Evolutionary conservation across 2,113 vertebrate species (phyloP).

Genomic region (Pseudopodoces humilis): DNA sequence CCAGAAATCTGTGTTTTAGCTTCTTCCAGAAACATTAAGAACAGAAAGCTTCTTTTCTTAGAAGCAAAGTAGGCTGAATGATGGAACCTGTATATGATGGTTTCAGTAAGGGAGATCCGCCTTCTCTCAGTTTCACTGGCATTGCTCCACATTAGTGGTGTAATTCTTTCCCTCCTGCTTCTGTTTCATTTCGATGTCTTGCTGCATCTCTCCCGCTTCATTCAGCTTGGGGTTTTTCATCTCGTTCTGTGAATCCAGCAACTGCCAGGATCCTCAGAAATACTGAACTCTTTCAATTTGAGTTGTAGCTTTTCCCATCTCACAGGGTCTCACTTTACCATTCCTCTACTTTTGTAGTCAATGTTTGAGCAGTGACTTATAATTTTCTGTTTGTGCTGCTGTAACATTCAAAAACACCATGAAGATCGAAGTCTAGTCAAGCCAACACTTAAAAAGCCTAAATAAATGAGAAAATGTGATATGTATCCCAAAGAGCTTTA

Average conservation of each 20-base stretch:
- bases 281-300: rapidly evolving
- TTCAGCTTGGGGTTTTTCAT: neutral
- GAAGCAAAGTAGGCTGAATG: neutral
- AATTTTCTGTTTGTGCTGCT: neutral
- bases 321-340: neutral
- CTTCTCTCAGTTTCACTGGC: neutral
- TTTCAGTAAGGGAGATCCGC: neutral
- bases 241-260: neutral
- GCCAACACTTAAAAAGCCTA: neutral
- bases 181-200: neutral
- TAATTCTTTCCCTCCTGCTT: neutral
- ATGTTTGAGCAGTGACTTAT: neutral
- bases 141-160: neutral
- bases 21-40: neutral
- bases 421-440: neutral
- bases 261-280: neutral
- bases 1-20: neutral
- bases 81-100: neutral
- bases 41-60: neutral
- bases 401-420: neutral
- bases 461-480: neutral
- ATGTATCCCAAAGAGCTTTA: neutral
- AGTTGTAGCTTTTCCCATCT: neutral
- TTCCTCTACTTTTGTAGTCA: neutral
- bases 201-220: neutral